Evolutionary conservation across 2,888 invertebrate genomes (phyloP).

Genomic region (Choristoneura rosaceana): DNA sequence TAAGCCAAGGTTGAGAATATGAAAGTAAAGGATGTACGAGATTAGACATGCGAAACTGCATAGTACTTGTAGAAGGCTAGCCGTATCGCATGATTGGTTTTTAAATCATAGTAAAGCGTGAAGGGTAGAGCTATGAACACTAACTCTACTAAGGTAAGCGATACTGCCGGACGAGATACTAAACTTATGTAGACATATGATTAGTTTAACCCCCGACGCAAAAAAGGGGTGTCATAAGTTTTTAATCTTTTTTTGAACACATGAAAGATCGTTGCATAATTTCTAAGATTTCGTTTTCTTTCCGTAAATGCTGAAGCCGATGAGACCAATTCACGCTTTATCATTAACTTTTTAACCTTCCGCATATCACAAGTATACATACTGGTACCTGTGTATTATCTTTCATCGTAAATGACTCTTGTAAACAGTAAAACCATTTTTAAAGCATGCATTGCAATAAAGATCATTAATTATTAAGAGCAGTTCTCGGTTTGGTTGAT

Average conservation of each 20-base stretch:
- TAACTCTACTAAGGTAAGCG: background rate
- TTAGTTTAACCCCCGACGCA: no score
- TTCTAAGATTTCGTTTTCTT: background rate
- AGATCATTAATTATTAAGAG: slow-evolving; percentile 43
- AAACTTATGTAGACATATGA: no score
- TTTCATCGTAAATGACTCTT: slow-evolving; percentile 19
- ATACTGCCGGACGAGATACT: background rate
- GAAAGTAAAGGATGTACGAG: background rate
- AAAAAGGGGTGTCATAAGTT: no score
- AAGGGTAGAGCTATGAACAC: no score
- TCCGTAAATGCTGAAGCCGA: background rate
- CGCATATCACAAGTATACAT: background rate
- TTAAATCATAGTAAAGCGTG: background rate
- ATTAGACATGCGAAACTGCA: background rate
- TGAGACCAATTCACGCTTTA: background rate
- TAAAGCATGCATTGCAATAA: slow-evolving; percentile 33
- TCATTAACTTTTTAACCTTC: background rate
- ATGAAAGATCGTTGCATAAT: background rate
- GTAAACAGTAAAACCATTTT: slow-evolving; percentile 24
- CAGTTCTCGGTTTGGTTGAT: slow-evolving; percentile 35
- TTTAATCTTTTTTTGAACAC: background rate
- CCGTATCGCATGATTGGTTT: no score
- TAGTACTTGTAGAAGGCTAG: background rate
- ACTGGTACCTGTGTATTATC: background rate
- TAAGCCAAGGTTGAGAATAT: background rate